Base-by-base conservation (phyloP, 2,888 invertebrate species). In the Archips crataeganus region DNA sequence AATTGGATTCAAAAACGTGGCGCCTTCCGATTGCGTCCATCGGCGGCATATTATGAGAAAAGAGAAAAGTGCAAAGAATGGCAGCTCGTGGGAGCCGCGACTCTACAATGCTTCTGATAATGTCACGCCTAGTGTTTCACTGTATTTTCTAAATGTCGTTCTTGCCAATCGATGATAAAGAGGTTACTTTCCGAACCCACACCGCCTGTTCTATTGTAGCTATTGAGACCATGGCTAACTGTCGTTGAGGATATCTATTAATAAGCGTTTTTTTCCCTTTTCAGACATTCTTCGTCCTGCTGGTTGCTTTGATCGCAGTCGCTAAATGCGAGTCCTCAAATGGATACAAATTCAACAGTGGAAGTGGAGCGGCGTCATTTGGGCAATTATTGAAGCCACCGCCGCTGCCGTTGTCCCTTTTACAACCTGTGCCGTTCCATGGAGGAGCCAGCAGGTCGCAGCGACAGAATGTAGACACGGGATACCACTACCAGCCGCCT, bases 41-140 rank as follows among this genome's bases (percentile, higher is more conserved):
- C 85, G 85, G 85, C 81, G 81, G 81, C 82, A 84, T 84, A 84
- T 85, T 88, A 92, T 91, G 92, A 89, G 93, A 93, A 93, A 93
- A 94, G 93, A 94, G 94, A 94, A 93, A 94, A 90, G 91, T 90
- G 83, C 81, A 90, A 91, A 91, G 92, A 93, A 93, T 91, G 84
- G 87, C 82, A 83, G 82, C 77, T 85, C 91, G 92, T 94, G 94
- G 86, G 93, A 94, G 92, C 77, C 79, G 45, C 45, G 63, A 64
- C 64, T 42, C 80, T 81, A 93, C 92, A 87, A 90, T 92, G 82
- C 86, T 85, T 82, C 81, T 85, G 87, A 89, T 90, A 90, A 54
- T 89, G 85, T 88, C 89, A 87, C 88, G 83, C 80, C 82, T 81
- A 77, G 83, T 92, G 89, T 91, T 92, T 93, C 92, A 89, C 91